Evolutionary conservation across 2,888 invertebrate genomes (phyloP), one percentile per base, ranked within the genome.

Genomic region (Mycogona germanica): DNA sequence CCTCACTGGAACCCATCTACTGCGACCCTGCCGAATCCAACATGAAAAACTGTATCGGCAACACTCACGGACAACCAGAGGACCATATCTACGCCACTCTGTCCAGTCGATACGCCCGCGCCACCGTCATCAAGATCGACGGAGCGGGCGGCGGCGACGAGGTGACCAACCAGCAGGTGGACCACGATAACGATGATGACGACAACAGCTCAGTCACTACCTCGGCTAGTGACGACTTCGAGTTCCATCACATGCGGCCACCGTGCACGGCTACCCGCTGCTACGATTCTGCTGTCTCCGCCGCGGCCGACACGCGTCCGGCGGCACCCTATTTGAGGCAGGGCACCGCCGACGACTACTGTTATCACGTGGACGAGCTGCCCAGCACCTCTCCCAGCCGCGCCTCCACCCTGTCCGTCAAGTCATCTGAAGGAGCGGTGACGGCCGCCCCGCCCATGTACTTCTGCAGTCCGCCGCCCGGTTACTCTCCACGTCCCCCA

Each of bases 201-300:
- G 58, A 59, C 40, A 57, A 54, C 53, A 76, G 73, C 58, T 78
- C 78, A 6, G 78, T 77, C 35, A 78, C 78, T 1, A 78, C 78
- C 0, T 76, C 77, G 58, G 79, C 78, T 26, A 78, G 78, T 62
- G 65, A 66, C 50, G 79, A 79, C 64, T 79, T 79, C 63, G 78
- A 78, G 60, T 79, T 76, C 64, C 78, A 73, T 28, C 48, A n/a
- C 28, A 49, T 44, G 12, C 26, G 51, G 21, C 51, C 51, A 14
- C 12, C 28, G 3, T 48, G 25, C n/a, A 25, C 25, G 14, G 3
- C 26, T 12, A 7, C 45, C 6, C 19, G 1, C 25, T n/a, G n/a
- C n/a, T n/a, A n/a, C n/a, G n/a, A n/a, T n/a, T n/a, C n/a, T n/a
- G n/a, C n/a, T n/a, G n/a, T n/a, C n/a, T n/a, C n/a, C n/a, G n/a